phyloP scores from a whole-genome alignment of 37 sponge, comb jelly and placozoan genomes.

The Oscarella lobularis region DNA sequence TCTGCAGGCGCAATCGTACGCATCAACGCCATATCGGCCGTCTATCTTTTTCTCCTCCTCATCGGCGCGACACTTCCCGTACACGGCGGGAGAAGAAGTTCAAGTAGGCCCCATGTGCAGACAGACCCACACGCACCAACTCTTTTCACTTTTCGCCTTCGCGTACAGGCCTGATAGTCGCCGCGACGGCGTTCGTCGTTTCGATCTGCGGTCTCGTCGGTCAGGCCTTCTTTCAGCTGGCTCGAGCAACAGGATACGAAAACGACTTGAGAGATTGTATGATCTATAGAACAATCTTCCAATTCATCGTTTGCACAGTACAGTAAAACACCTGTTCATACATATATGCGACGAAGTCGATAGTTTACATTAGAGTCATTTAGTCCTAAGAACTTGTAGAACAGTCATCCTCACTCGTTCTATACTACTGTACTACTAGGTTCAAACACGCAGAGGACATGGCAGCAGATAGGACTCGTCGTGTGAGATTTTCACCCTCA shows the following conservation, averaged over 20 bases:
- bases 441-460: not conserved
- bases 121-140: too few species aligned
- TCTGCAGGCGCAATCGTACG: constrained; percentile 57
- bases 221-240: constrained; percentile 53
- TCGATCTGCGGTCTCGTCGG: constrained; percentile 14
- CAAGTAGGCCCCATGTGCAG: too few species aligned
- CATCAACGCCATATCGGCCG: constrained; percentile 44
- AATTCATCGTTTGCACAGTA: not conserved
- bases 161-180: too few species aligned
- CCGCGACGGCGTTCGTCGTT: too few species aligned
- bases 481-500: constrained; percentile 2
- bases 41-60: constrained; percentile 40
- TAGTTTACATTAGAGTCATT: too few species aligned
- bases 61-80: constrained; percentile 3
- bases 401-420: too few species aligned
- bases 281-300: not conserved
- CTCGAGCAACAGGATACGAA: constrained; percentile 18
- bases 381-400: too few species aligned
- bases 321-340: not conserved
- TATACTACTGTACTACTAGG: constrained; percentile 2
- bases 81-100: too few species aligned
- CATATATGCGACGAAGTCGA: not conserved
- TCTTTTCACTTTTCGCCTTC: too few species aligned
- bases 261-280: constrained; percentile 24
- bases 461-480: constrained; percentile 15